Percentiles rank a stretch among this genome's conserved stretches.
Conservation (phyloP, 2,797 vertebrate species). For the Parauchenoglanis punctatus region DNA sequence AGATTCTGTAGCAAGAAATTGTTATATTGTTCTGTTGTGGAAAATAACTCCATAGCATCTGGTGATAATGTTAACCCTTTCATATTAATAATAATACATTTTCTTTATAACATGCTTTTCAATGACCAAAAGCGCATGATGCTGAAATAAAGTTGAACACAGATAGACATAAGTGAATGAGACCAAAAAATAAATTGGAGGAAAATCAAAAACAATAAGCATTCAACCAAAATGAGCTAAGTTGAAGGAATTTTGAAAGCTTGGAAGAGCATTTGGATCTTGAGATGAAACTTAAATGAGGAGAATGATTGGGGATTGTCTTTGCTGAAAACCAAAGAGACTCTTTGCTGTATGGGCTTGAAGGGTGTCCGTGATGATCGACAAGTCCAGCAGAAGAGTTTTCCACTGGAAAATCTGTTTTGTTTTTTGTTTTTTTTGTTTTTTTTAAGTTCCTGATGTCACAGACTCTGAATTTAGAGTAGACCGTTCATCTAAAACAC, state of each 20-base stretch:
- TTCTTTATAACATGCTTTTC: not conserved
- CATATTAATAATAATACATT: not conserved
- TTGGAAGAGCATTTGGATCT: not conserved
- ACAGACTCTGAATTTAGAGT: not conserved
- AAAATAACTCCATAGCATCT: not conserved
- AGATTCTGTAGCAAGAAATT: not conserved
- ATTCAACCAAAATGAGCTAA: no score
- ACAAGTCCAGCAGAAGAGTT: not conserved
- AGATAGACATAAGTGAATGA: not conserved
- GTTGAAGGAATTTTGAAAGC: not conserved
- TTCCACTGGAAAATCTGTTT: not conserved
- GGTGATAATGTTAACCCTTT: not conserved
- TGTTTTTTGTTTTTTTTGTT: no score
- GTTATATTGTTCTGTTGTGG: not conserved
- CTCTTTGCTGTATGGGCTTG: not conserved
- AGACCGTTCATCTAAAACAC: not conserved
- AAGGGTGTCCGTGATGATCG: not conserved
- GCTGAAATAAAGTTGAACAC: not conserved
- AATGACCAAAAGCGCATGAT: not conserved
- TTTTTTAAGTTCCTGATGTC: not conserved
- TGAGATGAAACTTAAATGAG: not conserved
- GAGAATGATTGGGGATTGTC: not conserved
- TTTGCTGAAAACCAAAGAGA: not conserved
- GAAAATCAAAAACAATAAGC: not conserved
- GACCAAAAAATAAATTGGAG: not conserved